Evolutionary conservation across 2,113 vertebrate genomes (phyloP).

Genomic region (Pelobates fuscus): DNA sequence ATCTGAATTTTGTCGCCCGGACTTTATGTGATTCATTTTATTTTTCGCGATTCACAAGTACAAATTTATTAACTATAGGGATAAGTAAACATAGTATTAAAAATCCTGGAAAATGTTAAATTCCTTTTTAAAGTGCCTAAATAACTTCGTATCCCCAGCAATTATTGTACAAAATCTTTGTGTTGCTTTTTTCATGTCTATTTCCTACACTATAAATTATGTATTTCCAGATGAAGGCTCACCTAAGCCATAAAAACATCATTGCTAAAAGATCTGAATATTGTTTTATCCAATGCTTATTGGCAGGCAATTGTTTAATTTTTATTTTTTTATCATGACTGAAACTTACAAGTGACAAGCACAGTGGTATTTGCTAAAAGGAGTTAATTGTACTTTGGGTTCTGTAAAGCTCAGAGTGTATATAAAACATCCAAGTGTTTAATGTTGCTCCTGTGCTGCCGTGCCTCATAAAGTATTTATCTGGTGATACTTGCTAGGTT

Average conservation of each 20-base stretch:
- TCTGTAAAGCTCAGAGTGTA: neutral
- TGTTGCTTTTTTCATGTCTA: neutral
- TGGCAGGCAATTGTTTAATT: neutral
- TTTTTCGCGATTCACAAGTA: no score
- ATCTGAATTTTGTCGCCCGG: no score
- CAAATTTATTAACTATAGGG: no score
- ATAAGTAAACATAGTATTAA: no score
- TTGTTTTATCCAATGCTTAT: slow-evolving; percentile 5
- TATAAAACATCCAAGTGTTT: slow-evolving; percentile 12
- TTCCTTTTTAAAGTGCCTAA: no score
- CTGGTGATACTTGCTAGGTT: slow-evolving; percentile 1
- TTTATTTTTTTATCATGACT: neutral
- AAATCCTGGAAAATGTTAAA: no score
- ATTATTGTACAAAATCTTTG: neutral
- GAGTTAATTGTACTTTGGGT: neutral
- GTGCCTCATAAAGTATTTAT: slow-evolving; percentile 23
- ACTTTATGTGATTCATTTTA: no score
- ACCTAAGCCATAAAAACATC: slow-evolving; percentile 8
- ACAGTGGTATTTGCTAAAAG: neutral
- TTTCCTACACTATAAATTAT: neutral
- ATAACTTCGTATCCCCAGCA: no score
- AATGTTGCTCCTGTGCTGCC: neutral
- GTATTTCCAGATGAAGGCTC: neutral
- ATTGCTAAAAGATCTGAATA: neutral
- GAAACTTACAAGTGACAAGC: neutral